A percentile compares a stretch with the other conserved stretches of the same genome.
Evolutionary conservation across 2,113 vertebrate species (phyloP).

Genomic region (Gnathonemus echidnorhynchus): DNA sequence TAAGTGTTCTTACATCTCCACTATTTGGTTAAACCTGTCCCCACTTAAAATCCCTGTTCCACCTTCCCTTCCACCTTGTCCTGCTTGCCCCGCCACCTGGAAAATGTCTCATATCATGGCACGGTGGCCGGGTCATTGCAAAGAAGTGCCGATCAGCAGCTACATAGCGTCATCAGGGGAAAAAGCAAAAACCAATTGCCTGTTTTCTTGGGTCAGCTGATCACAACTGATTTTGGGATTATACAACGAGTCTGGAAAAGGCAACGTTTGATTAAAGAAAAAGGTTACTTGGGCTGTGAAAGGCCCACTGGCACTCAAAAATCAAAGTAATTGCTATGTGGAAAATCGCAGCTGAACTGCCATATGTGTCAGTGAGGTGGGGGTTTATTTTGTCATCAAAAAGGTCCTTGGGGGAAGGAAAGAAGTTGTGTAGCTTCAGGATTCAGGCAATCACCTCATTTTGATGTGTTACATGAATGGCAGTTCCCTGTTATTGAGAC

Average conservation of each 20-base stretch:
- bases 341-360: not conserved
- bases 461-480: not conserved
- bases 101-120: not conserved
- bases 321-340: constrained; percentile 7
- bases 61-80: not conserved
- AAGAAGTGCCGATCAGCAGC: not conserved
- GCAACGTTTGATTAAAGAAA: not conserved
- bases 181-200: not conserved
- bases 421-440: not conserved
- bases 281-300: not conserved
- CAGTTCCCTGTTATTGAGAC: not conserved
- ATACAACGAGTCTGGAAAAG: not conserved
- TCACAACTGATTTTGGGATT: not conserved
- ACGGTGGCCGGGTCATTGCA: not conserved
- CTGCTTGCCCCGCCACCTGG: not conserved
- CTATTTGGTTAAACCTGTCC: not conserved
- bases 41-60: not conserved
- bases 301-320: not conserved
- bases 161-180: not conserved
- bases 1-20: not conserved
- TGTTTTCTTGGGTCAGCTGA: not conserved
- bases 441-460: not conserved
- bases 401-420: not conserved
- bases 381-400: not conserved
- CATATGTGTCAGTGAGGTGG: not conserved